These are phyloP conservation scores for Varecia variegata DNA, from an alignment of 2,797 vertebrate genomes.

Conservation along the genomic window DNA sequence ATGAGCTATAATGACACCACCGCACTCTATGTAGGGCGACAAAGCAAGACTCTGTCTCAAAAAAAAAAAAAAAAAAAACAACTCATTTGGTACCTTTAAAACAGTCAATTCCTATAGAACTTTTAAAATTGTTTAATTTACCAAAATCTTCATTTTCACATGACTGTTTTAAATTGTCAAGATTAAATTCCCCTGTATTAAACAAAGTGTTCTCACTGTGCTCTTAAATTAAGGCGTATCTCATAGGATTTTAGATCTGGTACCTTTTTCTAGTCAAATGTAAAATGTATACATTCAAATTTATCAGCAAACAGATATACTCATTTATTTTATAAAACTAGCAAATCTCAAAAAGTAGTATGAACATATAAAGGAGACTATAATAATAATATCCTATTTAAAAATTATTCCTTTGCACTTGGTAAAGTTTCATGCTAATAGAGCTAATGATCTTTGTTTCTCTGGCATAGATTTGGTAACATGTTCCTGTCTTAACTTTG, in stretches of 20 bases:
- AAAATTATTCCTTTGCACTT: background rate
- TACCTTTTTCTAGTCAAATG: background rate
- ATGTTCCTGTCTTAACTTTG: background rate
- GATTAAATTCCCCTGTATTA: conserved; percentile 10
- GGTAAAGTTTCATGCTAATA: background rate
- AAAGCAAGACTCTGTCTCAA: too few relatives aligned
- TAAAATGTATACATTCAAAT: background rate
- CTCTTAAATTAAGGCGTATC: background rate
- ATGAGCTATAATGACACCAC: too few relatives aligned
- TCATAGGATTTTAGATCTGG: background rate
- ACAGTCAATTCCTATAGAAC: background rate
- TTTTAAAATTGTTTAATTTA: background rate
- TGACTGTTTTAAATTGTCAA: conserved; percentile 7
- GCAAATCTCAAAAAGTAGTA: background rate
- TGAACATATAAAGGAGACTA: background rate
- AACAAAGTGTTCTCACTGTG: background rate
- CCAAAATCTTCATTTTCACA: background rate
- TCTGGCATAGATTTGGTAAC: background rate
- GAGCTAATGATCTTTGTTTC: background rate
- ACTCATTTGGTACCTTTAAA: background rate
- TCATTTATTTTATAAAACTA: background rate
- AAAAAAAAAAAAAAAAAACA: background rate
- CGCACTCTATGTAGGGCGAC: too few relatives aligned
- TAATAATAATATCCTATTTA: background rate
- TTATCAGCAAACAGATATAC: background rate